phyloP scores from a whole-genome alignment of 2,797 vertebrate genomes.

The Choloepus didactylus region DNA sequence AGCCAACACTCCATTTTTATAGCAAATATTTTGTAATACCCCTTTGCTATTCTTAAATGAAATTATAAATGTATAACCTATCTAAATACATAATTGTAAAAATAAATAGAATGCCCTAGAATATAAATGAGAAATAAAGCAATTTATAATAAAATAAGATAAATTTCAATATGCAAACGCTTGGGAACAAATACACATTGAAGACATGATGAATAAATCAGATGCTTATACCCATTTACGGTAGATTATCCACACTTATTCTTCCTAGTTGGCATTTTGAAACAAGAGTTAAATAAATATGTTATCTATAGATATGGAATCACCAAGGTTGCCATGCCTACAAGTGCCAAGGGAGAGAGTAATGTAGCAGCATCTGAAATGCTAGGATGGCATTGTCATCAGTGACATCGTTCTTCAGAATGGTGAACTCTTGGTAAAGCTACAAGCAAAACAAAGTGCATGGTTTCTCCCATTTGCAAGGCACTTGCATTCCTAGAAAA shows the following conservation, averaged over 20 bases:
- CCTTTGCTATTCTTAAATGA: conserved; percentile 15
- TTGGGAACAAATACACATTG: not conserved
- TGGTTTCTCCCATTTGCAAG: not conserved
- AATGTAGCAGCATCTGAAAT: not conserved
- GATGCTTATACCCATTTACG: not conserved
- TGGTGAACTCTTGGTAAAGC: not conserved
- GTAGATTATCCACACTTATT: not conserved
- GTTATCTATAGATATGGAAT: not conserved
- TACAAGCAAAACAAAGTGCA: not conserved
- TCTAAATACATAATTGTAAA: not conserved
- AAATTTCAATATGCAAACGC: not conserved
- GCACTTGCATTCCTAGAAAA: conserved; percentile 26
- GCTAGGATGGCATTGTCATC: not conserved
- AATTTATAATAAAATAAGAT: not conserved
- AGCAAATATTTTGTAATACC: conserved; percentile 31
- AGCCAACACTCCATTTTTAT: not conserved
- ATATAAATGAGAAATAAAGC: conserved; percentile 5
- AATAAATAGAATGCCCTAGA: not conserved
- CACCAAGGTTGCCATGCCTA: not conserved
- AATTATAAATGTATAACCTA: not conserved
- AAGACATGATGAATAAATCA: not conserved
- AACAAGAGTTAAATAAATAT: not conserved
- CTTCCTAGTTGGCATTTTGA: not conserved
- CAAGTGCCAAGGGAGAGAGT: not conserved
- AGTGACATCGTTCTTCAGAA: not conserved